Base-by-base conservation (phyloP, 2,797 vertebrate species). In the Odontamblyopus rebecca region DNA sequence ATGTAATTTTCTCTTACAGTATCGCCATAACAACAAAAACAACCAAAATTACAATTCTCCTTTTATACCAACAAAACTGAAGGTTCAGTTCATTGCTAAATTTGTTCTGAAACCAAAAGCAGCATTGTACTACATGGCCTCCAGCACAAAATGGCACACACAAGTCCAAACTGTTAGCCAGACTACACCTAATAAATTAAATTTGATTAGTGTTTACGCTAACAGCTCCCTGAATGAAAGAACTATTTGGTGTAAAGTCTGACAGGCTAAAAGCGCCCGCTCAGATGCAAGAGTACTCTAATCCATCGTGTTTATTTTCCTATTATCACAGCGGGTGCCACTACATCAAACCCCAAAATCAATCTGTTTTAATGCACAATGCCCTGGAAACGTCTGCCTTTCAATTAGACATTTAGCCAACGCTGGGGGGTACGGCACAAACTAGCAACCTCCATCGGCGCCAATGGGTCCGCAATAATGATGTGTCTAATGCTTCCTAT, bases 401-500 rank as follows among this genome's bases (percentile, higher is more conserved):
- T 86, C 88, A 91, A 90, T 91, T 88, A 92, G 87, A 89, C 86
- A 80, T 88, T 84, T 83, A 82, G 80, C 75, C 18, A 59, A 72
- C 87, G 73, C 78, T 69, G 61, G 85, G 85, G 78, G 78, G 76
- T 67, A 32, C 80, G 80, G 81, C 83, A 87, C 80, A 83, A 75
- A 87, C 88, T 72, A 74, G 82, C 51, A 62, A 18, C 30, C 61
- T 5, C 75, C 7, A 9, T 75, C 8, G 29, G 86, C 83, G 87
- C 82, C 83, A 81, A 78, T 19, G 73, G 78, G 82, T 44, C 78
- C 68, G 86, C 84, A 82, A 79, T 90, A 90, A 92, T 83, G 84
- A 90, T 81, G 87, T 65, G 80, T 79, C 83, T 92, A 92, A 93
- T 92, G 88, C 90, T 86, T 41, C 84, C 89, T 82, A 88, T 89